A percentile compares a stretch with the other conserved stretches of the same genome.
phyloP scores from a whole-genome alignment of 92 coral and sea anemone species.

The Zoanthus solanderi region DNA sequence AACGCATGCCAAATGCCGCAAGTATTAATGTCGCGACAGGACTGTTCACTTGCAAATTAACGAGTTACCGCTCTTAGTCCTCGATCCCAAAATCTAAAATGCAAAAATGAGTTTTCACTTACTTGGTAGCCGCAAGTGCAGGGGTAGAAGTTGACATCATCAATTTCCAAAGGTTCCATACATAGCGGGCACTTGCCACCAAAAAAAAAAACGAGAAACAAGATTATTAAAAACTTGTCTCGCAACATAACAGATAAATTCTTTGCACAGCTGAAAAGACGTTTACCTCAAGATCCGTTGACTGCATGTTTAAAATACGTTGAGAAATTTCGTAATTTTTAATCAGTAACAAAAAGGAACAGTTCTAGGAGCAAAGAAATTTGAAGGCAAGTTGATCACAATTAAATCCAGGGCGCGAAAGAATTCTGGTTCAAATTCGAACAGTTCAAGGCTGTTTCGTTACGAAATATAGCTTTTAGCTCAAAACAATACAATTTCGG shows the following conservation, averaged over 20 bases:
- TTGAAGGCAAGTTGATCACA: conserved; percentile 37
- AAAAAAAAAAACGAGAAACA: conserved; percentile 17
- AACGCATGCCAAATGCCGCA: background rate
- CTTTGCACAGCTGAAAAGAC: background rate
- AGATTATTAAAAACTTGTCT: conserved; percentile 9
- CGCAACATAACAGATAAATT: background rate
- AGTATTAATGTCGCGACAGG: background rate
- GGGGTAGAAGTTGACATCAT: conserved; percentile 97
- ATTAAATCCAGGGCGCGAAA: conserved; percentile 47
- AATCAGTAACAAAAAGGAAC: conserved; percentile 22
- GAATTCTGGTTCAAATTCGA: conserved; percentile 49
- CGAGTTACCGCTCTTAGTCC: background rate
- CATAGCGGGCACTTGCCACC: conserved; percentile 92
- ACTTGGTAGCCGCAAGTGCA: conserved; percentile 99
- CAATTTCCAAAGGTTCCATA: conserved; percentile 99
- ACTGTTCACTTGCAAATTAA: background rate
- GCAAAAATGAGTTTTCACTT: conserved; percentile 2
- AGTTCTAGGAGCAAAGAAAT: conserved; percentile 18
- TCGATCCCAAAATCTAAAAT: background rate
- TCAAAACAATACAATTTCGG: background rate
- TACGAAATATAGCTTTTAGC: conserved; percentile 9
- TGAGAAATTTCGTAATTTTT: conserved; percentile 4
- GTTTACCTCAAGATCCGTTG: conserved; percentile 74
- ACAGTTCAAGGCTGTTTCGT: conserved; percentile 47
- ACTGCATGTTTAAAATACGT: conserved; percentile 60